These are phyloP conservation scores for Cordylochernes scorpioides DNA, from an alignment of 2,888 invertebrate genomes.

Conservation along the genomic window DNA sequence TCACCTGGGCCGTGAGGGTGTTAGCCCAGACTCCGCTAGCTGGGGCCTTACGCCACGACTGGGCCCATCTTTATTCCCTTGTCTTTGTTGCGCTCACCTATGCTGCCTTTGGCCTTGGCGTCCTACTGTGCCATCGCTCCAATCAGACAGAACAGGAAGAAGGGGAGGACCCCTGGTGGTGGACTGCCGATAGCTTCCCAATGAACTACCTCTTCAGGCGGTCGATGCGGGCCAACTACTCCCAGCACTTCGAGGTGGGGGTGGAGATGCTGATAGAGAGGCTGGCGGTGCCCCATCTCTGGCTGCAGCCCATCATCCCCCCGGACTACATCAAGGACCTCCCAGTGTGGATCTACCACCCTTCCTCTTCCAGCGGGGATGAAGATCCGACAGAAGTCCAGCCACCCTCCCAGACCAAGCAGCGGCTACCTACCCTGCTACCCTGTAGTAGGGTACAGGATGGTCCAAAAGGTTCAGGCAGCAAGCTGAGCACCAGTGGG, in stretches of 20 bases:
- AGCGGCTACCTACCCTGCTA: too few relatives aligned
- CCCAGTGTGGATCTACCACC: constrained; percentile 23
- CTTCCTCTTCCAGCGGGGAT: constrained; percentile 9
- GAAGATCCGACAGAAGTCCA: too few relatives aligned
- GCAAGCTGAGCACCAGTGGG: too few relatives aligned
- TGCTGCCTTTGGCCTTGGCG: constrained; percentile 15
- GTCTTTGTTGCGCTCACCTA: constrained; percentile 18
- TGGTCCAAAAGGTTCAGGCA: too few relatives aligned
- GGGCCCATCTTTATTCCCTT: constrained; percentile 14
- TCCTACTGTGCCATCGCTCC: constrained; percentile 2
- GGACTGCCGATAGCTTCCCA: constrained; percentile 21
- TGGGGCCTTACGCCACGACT: constrained; percentile 17
- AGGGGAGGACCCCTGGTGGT: constrained; percentile 18
- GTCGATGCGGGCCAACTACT: constrained; percentile 16
- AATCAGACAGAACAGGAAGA: constrained; percentile 4
- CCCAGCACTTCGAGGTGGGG: constrained; percentile 21
- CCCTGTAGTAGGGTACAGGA: too few relatives aligned
- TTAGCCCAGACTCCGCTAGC: constrained; percentile 20
- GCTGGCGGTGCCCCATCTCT: constrained; percentile 24
- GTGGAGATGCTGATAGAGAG: constrained; percentile 23
- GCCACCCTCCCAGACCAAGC: too few relatives aligned
- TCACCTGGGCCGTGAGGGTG: constrained; percentile 19
- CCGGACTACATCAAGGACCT: constrained; percentile 26
- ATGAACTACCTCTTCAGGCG: constrained; percentile 19
- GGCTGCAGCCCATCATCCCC: constrained; percentile 24